Evolutionary conservation across 2,888 invertebrate genomes (phyloP).

Genomic region (Thysanoteuthis rhombus): DNA sequence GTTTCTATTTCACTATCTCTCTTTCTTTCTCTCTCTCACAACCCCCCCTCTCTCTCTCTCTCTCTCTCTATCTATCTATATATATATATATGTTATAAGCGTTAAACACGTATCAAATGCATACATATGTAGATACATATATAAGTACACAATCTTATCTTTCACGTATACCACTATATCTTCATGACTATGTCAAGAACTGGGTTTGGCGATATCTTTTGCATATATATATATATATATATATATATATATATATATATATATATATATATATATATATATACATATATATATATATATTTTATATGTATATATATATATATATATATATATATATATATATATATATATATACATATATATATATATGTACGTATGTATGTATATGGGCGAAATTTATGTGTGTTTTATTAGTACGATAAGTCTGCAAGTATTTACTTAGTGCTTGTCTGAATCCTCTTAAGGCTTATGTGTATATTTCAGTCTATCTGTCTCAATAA

Average conservation of each 20-base stretch:
- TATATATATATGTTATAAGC: no score
- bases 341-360: background rate
- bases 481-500: background rate
- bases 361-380: background rate
- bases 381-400: background rate
- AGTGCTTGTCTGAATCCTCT: background rate
- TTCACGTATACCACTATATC: background rate
- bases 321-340: background rate
- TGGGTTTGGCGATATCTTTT: background rate
- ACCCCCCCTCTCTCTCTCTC: no score
- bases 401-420: background rate
- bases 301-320: conserved; percentile 12
- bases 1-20: background rate
- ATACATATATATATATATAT: background rate
- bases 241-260: background rate
- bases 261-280: background rate
- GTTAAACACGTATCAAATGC: background rate
- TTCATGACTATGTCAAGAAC: background rate
- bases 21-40: no score
- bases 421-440: background rate
- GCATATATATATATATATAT: background rate
- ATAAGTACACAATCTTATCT: background rate
- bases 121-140: no score
- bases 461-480: background rate
- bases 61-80: background rate